Percentiles rank a stretch among this genome's conserved stretches.
Conservation (phyloP, 1,140 invertebrate species). For the Drosophila insularis region DNA sequence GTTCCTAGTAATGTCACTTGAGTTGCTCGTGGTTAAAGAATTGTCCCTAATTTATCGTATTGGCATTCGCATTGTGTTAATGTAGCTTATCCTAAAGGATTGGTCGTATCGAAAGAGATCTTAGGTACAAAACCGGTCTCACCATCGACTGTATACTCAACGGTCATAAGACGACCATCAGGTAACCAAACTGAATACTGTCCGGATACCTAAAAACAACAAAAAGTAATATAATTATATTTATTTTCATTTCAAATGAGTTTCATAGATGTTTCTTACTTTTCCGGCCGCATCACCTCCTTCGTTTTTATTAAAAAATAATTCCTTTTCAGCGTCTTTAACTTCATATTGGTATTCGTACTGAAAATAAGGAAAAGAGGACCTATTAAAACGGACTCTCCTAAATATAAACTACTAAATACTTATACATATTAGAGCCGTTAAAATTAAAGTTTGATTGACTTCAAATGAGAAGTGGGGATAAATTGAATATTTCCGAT, state of each 20-base stretch:
- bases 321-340: constrained; percentile 86
- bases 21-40: constrained; percentile 3
- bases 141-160: constrained; percentile 87
- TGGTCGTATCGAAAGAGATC: constrained; percentile 85
- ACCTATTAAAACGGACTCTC: background rate
- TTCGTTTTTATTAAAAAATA: constrained; percentile 87
- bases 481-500: too few species aligned
- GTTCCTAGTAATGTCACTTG: constrained; percentile 14
- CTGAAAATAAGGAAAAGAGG: constrained; percentile 68
- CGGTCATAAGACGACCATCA: constrained; percentile 87
- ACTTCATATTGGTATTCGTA: constrained; percentile 89
- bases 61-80: constrained; percentile 13
- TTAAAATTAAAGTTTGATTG: too few species aligned
- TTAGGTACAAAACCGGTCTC: constrained; percentile 88
- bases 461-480: too few species aligned
- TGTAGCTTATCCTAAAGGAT: constrained; percentile 80
- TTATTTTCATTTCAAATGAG: background rate
- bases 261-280: constrained; percentile 53
- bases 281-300: constrained; percentile 85
- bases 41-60: constrained; percentile 9
- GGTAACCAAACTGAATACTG: constrained; percentile 86
- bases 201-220: constrained; percentile 81
- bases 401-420: background rate
- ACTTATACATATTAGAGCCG: too few species aligned
- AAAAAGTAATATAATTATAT: background rate